Evolutionary conservation across 2,113 vertebrate genomes (phyloP), one percentile per base, ranked within the genome.

Genomic region (Junco hyemalis): DNA sequence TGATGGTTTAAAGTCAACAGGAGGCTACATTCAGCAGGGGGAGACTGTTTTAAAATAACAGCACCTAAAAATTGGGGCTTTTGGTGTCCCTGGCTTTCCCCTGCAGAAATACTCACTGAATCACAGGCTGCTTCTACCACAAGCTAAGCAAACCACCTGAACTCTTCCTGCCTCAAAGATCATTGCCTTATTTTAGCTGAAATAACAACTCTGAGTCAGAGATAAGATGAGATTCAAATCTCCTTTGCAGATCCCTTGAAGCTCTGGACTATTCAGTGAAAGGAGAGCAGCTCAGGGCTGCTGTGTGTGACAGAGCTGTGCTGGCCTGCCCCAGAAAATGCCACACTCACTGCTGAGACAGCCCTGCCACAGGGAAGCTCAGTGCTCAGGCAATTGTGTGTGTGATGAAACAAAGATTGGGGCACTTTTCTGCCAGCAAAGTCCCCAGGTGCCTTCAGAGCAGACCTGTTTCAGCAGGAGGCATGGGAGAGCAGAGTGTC

Each of bases 291-390:
- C 51, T 56, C 1, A 2, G 35, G 35, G 60, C 29, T 59, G 42
- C 44, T 89, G 12, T 81, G 35, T 22, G 44, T 28, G 57, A 87
- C 5, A 33, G 68, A 47, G 8, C 33, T 81, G 38, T 24, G 56
- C 16, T 71, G 26, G 29, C 21, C 69, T 78, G 44, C 21, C 56
- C 61, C 47, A 71, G 61, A n/a, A 87, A 47, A 14, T 4, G 26
- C 36, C 56, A 51, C 0, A 0, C 26, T 66, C 26, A 5, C 57
- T 76, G 77, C 53, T 0, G 0, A 54, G 35, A 71, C 22, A 14
- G 15, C 48, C 70, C 33, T 86, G 45, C 53, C 51, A 24, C 8
- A 21, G 4, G 1, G 7, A 6, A 68, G 12, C 22, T 77, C 61
- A 69, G n/a, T 12, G 36, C 65, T 72, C 45, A 72, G 64, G 40